Conservation (phyloP, 2,797 vertebrate genomes). For the Propithecus deckenii region DNA sequence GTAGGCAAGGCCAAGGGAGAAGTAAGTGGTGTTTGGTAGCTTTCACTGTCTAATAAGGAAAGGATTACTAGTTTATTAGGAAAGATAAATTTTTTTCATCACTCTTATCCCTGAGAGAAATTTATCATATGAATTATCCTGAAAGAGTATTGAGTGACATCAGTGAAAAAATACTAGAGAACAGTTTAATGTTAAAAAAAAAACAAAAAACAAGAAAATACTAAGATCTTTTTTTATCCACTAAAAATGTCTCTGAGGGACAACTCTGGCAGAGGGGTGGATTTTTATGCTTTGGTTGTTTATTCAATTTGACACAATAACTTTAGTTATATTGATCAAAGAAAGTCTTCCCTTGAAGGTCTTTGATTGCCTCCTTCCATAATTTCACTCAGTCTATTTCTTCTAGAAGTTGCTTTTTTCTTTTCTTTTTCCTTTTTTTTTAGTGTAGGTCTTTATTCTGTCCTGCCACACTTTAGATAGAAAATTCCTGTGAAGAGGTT, state of each 20-base stretch:
- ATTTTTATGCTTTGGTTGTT: neutral
- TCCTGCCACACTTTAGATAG: neutral
- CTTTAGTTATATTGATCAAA: slow-evolving; percentile 15
- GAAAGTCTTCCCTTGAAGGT: neutral
- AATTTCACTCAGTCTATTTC: neutral
- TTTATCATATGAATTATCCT: neutral
- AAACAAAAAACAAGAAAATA: neutral
- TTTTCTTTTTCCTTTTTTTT: neutral
- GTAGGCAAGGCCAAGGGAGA: slow-evolving; percentile 7
- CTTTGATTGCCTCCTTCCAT: neutral
- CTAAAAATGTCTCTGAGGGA: neutral
- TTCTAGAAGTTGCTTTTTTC: neutral
- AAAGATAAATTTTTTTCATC: neutral
- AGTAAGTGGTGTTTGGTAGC: neutral
- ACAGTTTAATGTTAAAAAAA: neutral
- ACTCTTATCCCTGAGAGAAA: neutral
- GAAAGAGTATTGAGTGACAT: neutral
- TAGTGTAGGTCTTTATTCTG: neutral
- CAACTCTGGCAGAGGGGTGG: neutral
- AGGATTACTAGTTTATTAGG: neutral
- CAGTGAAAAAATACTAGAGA: neutral
- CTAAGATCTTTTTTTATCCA: neutral
- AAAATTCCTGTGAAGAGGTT: neutral
- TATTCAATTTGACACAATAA: slow-evolving; percentile 7
- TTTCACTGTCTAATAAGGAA: slow-evolving; percentile 7